Evolutionary conservation across 2,797 vertebrate genomes (phyloP), one percentile per base, ranked within the genome.

Genomic region (Pseudochromis fuscus): DNA sequence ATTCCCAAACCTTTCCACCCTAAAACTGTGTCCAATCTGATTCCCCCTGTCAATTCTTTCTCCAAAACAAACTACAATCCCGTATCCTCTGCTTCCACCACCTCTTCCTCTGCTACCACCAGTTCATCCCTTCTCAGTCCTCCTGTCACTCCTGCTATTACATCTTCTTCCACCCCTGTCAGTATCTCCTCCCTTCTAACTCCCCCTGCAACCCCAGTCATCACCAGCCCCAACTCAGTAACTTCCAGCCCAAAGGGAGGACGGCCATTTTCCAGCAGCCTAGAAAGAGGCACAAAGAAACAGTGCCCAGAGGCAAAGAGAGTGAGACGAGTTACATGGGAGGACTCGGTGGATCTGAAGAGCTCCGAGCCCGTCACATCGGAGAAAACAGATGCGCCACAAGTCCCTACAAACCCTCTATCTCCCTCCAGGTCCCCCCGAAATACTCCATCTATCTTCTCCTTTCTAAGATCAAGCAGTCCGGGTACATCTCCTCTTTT

Each of bases 371-470:
- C 80, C 2, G 23, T n/a, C 5, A 38, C 30, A 51, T 68, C 55
- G 3, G 56, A 84, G 23, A 66, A 72, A n/a, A 19, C 63, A 64
- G 82, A 83, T 21, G 18, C 31, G 10, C 48, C 69, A 74, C 61
- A 57, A 53, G 74, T 60, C 61, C 59, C 55, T 57, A 13, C 50
- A 1, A 82, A 70, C 27, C 68, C 81, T 33, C 18, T 61, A 19
- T 84, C 90, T 21, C 68, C 76, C 5, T 67, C 83, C 23, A 87
- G 73, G 25, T 65, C 77, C 9, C 64, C 46, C 1, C 80, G 55
- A 51, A 78, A 67, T 7, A 18, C 75, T 18, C 86, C 91, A 8
- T 88, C 89, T n/a, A 85, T 92, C 56, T 93, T 92, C 72, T 87
- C 86, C 15, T 91, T 90, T 59, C 77, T 92, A 42, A 85, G 90